Base-by-base conservation (phyloP, 1,140 invertebrate genomes). In the Parapsyche elsis region DNA sequence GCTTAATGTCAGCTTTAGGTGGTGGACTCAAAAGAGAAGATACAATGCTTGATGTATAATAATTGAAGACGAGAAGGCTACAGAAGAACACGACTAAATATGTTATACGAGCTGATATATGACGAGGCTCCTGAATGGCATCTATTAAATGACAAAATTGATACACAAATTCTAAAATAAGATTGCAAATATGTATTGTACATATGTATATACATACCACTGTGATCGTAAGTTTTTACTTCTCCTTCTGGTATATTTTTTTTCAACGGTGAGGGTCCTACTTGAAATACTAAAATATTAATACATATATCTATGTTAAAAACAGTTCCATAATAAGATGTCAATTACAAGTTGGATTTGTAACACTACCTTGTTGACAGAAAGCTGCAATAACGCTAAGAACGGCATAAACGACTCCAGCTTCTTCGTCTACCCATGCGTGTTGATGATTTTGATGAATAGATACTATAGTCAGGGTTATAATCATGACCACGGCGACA, bases 11-110 rank as follows among this genome's bases (percentile, higher is more conserved):
- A 4, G 84, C 86, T 0, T 87, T 86, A 0, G 86, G 84, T 0
- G 87, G 85, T 0, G 87, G 87, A 67, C 86, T 88, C 26, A 89
- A 84, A 1, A 89, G 84, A 85, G 87, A 89, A 0, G 87, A 89
- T 0, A 89, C 88, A 16, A 89, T 87, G 70, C 87, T 88, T 73
- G 88, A 89, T 0, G 88, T 89, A 81, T 89, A 89, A 83, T 89
- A 89, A 84, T 89, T 89, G 76, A 89, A 89, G 0, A 89, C 84
- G 7, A 89, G 81, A 85, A 88, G 86, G 70, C 87, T 87, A 30
- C 85, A 88, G 0, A 88, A 46, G 10, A 87, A 88, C 0, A 86
- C 83, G 5, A 88, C 85, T 0, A 87, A 84, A 0, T 88, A 85
- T 2, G 86, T 84, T 0, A 85, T 53, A 0, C 86, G 85, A 30